phyloP scores from a whole-genome alignment of 2,888 invertebrate genomes.

The Plemyria rubiginata region DNA sequence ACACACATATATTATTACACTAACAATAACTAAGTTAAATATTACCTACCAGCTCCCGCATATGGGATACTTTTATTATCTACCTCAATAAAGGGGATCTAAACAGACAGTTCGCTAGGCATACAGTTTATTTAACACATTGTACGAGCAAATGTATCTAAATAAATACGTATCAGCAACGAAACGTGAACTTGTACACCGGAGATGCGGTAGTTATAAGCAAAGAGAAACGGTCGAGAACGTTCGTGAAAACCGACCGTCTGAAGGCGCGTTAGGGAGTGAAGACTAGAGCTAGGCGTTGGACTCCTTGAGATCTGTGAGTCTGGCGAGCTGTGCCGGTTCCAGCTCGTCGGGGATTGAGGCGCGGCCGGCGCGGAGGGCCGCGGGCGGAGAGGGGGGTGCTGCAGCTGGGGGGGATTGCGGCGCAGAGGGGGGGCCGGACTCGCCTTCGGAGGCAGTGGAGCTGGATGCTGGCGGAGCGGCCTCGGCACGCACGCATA shows the following conservation, averaged over 20 bases:
- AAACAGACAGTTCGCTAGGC: conserved; percentile 29
- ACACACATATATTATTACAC: conserved; percentile 37
- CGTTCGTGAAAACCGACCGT: conserved; percentile 40
- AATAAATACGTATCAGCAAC: neutral
- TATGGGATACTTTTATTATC: conserved; percentile 15
- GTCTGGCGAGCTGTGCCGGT: conserved; percentile 93
- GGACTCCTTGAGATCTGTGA: conserved; percentile 95
- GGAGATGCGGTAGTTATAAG: conserved; percentile 4
- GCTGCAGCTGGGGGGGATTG: conserved; percentile 78
- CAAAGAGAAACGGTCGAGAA: conserved; percentile 59
- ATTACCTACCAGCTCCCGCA: conserved; percentile 28
- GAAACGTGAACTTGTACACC: neutral
- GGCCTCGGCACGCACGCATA: conserved; percentile 80
- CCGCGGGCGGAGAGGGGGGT: conserved; percentile 85
- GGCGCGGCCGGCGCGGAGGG: conserved; percentile 91
- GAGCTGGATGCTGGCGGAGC: conserved; percentile 86
- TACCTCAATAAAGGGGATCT: conserved; percentile 24
- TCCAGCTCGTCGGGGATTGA: conserved; percentile 95
- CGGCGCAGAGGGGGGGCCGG: conserved; percentile 84
- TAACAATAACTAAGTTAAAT: conserved; percentile 45
- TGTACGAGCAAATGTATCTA: neutral
- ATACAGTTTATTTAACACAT: conserved; percentile 3
- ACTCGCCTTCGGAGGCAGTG: conserved; percentile 88
- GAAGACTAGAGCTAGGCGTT: conserved; percentile 87
- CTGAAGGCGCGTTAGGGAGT: conserved; percentile 42